phyloP scores from a whole-genome alignment of 2,888 invertebrate species.

The Macaria notata region DNA sequence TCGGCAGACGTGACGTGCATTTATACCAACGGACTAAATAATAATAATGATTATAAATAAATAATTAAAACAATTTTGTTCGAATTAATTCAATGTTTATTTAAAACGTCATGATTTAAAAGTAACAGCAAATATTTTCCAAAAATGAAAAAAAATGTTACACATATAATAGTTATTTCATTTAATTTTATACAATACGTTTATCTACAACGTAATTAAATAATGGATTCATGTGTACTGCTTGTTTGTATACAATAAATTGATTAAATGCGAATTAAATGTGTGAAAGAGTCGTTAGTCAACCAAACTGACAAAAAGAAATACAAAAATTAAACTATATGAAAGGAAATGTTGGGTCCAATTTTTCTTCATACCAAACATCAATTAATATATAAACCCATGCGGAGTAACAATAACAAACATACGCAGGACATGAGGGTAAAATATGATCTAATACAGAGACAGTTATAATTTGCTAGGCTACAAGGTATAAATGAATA shows the following conservation, averaged over 20 bases:
- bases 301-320: too few species aligned
- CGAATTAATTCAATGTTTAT: constrained; percentile 74
- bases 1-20: too few species aligned
- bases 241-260: constrained; percentile 10
- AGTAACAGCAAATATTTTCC: constrained; percentile 73
- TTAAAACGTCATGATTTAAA: constrained; percentile 76
- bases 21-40: too few species aligned
- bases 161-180: constrained; percentile 44
- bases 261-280: constrained; percentile 10
- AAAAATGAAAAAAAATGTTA: constrained; percentile 63
- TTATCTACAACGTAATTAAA: constrained; percentile 33
- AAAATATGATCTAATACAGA: constrained; percentile 13
- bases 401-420: too few species aligned
- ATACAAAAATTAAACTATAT: too few species aligned
- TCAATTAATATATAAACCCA: too few species aligned
- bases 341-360: too few species aligned
- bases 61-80: constrained; percentile 1
- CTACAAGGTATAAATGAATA: constrained; percentile 8
- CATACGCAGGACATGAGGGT: neutral
- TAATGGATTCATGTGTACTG: constrained; percentile 16
- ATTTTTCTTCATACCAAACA: too few species aligned
- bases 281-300: constrained; percentile 2
- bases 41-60: too few species aligned
- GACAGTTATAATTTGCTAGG: constrained; percentile 20
- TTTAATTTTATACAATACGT: constrained; percentile 51